Base-by-base conservation (phyloP, 1,140 invertebrate genomes). In the Cydia fagiglandana region DNA sequence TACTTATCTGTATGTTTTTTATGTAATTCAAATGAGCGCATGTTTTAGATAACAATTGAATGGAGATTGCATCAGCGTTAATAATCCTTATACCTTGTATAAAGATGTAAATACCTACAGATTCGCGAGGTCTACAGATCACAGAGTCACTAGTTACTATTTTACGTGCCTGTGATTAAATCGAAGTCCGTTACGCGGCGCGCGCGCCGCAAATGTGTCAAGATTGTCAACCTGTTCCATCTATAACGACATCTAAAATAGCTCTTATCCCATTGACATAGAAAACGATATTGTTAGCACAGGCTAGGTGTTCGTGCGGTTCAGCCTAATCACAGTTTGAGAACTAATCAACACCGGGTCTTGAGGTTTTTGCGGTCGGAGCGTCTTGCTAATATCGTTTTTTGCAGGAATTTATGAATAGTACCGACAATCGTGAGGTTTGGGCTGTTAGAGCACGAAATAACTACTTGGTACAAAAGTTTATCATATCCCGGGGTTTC, bases 191-290 rank as follows among this genome's bases (percentile, higher is more conserved):
- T n/a, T 56, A 41, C 38, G 7, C 15, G 15, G 56, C 20, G 56
- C 56, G 20, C 56, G 20, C 56, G 56, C 56, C 15, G 20, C 56
- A 61, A 61, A 61, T 24, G 56, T 61, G 56, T 61, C 56, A 61
- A 61, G 56, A 24, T 24, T 61, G 56, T 24, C 56, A 24, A 61
- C 56, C 53, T 20, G 7, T n/a, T 24, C 9, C 47, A 50, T 15
- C 12, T 50, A 15, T n/a, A 53, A 7, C 50, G 3, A n/a, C 10
- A 20, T 24, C 56, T 61, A 24, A 24, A 53, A 7, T 6, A 53
- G 6, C 7, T 1, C 56, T 61, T 61, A 10, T 24, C 9, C 20
- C n/a, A 61, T 24, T 61, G 56, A 5, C 5, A 61, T 61, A 61
- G 20, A 24, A n/a, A 10, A 9, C n/a, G n/a, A 9, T 61, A 24